Conservation (phyloP, 2,888 invertebrate species). For the Chironomus tentans region DNA sequence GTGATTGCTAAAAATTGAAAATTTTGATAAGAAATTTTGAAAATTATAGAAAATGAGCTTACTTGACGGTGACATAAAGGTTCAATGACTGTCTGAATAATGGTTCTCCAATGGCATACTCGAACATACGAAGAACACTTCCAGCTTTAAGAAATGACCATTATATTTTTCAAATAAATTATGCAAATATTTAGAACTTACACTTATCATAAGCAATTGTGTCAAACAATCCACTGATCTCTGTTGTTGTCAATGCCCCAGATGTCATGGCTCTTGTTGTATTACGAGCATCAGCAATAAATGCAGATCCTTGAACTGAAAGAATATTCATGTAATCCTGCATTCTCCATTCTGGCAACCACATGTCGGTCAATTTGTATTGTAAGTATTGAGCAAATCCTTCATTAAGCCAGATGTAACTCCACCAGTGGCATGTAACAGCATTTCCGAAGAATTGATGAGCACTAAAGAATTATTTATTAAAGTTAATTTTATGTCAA, state of each 20-base stretch:
- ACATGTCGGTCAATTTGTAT: not conserved
- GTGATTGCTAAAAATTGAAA: not conserved
- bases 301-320: not conserved
- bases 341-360: not conserved
- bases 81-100: not conserved
- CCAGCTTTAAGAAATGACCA: not conserved
- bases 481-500: not conserved
- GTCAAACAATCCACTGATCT: conserved; percentile 8
- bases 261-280: conserved; percentile 17
- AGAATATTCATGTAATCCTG: not conserved
- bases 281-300: not conserved
- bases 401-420: conserved; percentile 13
- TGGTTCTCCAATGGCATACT: conserved; percentile 6
- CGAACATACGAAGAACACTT: conserved; percentile 8
- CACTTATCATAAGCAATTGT: conserved; percentile 10
- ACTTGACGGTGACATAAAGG: not conserved
- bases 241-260: not conserved
- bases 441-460: conserved; percentile 21
- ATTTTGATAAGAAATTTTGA: too few relatives aligned
- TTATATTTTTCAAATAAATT: not conserved
- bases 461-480: not conserved
- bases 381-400: not conserved
- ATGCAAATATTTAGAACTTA: not conserved
- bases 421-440: conserved; percentile 17
- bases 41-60: not conserved